Evolutionary conservation across 2,797 vertebrate genomes (phyloP).

Genomic region (Melanotaenia boesemani): DNA sequence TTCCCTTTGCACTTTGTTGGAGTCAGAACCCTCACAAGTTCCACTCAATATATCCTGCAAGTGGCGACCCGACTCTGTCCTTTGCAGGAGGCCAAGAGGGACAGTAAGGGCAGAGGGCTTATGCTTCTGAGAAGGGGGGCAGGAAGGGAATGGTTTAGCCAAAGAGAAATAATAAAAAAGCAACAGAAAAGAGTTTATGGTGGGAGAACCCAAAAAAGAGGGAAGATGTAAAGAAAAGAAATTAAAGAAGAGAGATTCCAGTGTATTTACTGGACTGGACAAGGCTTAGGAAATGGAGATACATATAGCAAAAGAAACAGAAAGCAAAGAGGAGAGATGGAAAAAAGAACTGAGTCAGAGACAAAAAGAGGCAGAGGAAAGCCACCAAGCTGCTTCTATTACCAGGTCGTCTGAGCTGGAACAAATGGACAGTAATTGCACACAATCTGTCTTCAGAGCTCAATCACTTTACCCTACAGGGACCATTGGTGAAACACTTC

Average conservation of each 20-base stretch:
- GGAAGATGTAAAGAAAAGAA: slow-evolving; percentile 19
- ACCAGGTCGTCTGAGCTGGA: slow-evolving; percentile 55
- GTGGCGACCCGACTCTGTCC: slow-evolving; percentile 27
- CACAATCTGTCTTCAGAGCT: slow-evolving; percentile 79
- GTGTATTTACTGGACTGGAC: slow-evolving; percentile 37
- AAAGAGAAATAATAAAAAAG: slow-evolving; percentile 19
- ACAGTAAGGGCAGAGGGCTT: slow-evolving; percentile 8
- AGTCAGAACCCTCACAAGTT: slow-evolving; percentile 47
- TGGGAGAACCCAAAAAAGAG: not conserved
- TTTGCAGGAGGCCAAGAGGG: slow-evolving; percentile 38
- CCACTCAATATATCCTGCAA: slow-evolving; percentile 46
- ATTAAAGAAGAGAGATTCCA: slow-evolving; percentile 24
- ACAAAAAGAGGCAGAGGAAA: slow-evolving; percentile 44
- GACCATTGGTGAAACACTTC: slow-evolving; percentile 62
- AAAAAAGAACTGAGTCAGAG: slow-evolving; percentile 40
- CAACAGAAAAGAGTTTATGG: not conserved
- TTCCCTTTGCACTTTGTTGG: slow-evolving; percentile 23
- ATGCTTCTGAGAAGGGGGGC: slow-evolving; percentile 20
- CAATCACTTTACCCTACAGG: slow-evolving; percentile 73
- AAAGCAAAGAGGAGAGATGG: slow-evolving; percentile 13
- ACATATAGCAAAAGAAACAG: slow-evolving; percentile 13
- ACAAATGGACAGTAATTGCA: slow-evolving; percentile 81
- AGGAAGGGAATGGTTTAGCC: slow-evolving; percentile 53
- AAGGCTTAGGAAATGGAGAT: slow-evolving; percentile 17
- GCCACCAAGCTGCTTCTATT: slow-evolving; percentile 59